Evolutionary conservation across 2,113 vertebrate genomes (phyloP).

Genomic region (Corythaixoides concolor): DNA sequence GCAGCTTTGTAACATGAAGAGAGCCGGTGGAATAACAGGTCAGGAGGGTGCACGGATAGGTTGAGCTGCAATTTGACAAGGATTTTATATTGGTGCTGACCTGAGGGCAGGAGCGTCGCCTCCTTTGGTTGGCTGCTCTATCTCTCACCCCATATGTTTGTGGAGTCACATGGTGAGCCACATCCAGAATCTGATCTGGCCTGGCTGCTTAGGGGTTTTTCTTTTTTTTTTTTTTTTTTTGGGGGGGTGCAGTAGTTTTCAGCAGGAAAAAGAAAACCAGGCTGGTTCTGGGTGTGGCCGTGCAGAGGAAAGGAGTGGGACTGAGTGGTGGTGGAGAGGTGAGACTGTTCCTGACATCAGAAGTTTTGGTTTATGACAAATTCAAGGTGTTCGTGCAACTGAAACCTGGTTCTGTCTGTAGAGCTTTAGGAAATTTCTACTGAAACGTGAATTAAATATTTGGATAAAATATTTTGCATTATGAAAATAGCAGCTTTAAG

Average conservation of each 20-base stretch:
- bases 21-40: not conserved
- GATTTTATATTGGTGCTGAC: not conserved
- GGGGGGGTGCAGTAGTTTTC: not conserved
- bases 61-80: not conserved
- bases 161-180: not conserved
- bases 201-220: not conserved
- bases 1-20: not conserved
- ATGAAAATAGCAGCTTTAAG: not conserved
- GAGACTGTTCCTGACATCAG: not conserved
- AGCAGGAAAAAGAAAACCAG: not conserved
- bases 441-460: not conserved
- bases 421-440: not conserved
- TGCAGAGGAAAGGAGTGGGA: not conserved
- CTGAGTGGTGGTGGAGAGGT: not conserved
- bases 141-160: constrained; percentile 16
- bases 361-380: not conserved
- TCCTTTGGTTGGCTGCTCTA: not conserved
- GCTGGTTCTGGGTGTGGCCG: not conserved
- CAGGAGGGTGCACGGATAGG: not conserved
- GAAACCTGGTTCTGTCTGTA: not conserved
- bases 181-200: not conserved
- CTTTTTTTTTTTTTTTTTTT: not conserved
- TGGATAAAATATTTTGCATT: not conserved
- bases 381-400: not conserved
- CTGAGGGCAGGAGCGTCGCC: not conserved